Evolutionary conservation across 2,113 vertebrate species (phyloP).

Genomic region (Orientallactaga bullata): DNA sequence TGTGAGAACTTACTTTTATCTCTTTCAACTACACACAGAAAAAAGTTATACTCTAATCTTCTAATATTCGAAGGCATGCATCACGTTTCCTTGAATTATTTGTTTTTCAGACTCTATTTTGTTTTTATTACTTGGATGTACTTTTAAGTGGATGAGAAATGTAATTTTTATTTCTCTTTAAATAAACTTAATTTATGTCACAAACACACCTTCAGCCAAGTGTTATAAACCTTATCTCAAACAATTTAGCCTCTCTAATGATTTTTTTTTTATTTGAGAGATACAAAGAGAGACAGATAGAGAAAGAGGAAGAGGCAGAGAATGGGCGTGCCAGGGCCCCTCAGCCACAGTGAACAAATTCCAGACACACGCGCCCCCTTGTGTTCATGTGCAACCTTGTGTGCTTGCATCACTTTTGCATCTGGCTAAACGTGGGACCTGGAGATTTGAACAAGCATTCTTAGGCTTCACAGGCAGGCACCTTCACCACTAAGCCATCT

Average conservation of each 20-base stretch:
- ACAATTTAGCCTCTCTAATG: not conserved
- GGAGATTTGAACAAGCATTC: too few relatives aligned
- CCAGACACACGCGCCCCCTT: too few relatives aligned
- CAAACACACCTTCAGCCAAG: not conserved
- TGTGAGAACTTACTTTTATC: not conserved
- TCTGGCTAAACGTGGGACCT: too few relatives aligned
- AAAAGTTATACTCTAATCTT: not conserved
- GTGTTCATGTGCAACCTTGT: too few relatives aligned
- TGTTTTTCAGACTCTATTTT: not conserved
- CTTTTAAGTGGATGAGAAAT: not conserved
- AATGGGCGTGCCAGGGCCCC: too few relatives aligned
- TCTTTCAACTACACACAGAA: not conserved
- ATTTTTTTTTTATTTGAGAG: too few relatives aligned
- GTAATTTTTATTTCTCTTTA: not conserved
- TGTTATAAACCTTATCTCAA: not conserved
- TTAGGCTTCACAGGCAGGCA: too few relatives aligned
- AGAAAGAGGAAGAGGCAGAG: too few relatives aligned
- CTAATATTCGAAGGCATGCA: not conserved
- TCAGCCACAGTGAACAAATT: too few relatives aligned
- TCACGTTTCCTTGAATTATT: not conserved
- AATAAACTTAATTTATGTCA: constrained; percentile 5
- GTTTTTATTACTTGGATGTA: not conserved
- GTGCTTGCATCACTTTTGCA: too few relatives aligned
- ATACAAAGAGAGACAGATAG: too few relatives aligned
- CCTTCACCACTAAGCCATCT: too few relatives aligned